phyloP scores from a whole-genome alignment of 2,888 invertebrate species.

The Chesias legatella region DNA sequence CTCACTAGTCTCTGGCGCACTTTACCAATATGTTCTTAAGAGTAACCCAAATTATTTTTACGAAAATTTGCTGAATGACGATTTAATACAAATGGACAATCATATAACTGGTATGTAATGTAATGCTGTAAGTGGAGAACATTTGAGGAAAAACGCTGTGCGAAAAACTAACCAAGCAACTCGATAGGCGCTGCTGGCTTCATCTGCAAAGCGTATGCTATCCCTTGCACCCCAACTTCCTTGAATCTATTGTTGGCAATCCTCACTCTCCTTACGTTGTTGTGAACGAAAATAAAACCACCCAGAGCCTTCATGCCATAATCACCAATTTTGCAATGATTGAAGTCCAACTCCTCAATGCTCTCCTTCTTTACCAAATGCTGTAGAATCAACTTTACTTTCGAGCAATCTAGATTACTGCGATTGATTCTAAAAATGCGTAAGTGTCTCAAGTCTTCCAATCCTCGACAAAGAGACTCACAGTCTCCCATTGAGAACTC shows the following conservation, averaged over 20 bases:
- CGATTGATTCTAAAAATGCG: constrained; percentile 79
- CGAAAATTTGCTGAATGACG: too few relatives aligned
- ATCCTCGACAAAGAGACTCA: constrained; percentile 75
- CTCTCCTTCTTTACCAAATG: constrained; percentile 69
- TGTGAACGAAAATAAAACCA: constrained; percentile 73
- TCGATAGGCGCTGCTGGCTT: constrained; percentile 71
- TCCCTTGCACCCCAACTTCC: constrained; percentile 73
- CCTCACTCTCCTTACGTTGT: constrained; percentile 67
- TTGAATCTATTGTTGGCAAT: constrained; percentile 80
- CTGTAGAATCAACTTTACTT: constrained; percentile 80
- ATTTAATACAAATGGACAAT: too few relatives aligned
- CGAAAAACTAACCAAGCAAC: constrained; percentile 49
- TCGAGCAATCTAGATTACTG: constrained; percentile 80
- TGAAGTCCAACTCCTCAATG: constrained; percentile 82
- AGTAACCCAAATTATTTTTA: too few relatives aligned
- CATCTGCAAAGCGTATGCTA: constrained; percentile 76
- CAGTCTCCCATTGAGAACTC: constrained; percentile 82
- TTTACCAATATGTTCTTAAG: too few relatives aligned
- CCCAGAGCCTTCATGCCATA: constrained; percentile 83
- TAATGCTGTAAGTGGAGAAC: too few relatives aligned
- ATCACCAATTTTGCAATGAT: constrained; percentile 83
- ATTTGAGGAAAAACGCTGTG: not conserved
- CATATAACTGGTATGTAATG: too few relatives aligned
- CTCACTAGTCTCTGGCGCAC: too few relatives aligned
- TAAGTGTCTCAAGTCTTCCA: constrained; percentile 67